These are phyloP conservation scores for Nephila pilipes DNA, from an alignment of 1,140 invertebrate species.

Conservation along the genomic window DNA sequence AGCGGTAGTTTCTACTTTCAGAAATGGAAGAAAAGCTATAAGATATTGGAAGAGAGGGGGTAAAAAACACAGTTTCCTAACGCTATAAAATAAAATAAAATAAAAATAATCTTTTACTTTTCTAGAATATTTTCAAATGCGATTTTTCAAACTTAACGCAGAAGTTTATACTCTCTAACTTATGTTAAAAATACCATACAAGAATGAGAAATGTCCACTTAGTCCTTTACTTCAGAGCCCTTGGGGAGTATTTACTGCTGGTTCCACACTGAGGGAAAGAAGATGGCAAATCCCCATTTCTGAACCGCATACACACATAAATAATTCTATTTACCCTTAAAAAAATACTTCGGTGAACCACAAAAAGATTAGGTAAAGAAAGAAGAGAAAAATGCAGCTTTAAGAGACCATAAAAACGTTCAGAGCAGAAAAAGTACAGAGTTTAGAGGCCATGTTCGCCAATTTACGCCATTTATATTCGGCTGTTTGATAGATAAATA, in stretches of 20 bases:
- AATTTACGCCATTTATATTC: constrained; percentile 56
- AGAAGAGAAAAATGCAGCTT: background rate
- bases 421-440: constrained; percentile 1
- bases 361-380: constrained; percentile 10
- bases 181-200: background rate
- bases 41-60: background rate
- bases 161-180: background rate
- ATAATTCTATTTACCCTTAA: constrained; percentile 43
- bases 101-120: background rate
- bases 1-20: background rate
- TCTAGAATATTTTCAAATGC: too few species aligned
- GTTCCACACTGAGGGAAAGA: background rate
- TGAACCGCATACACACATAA: background rate
- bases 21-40: background rate
- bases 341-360: constrained; percentile 28
- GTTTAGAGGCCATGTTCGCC: constrained; percentile 38
- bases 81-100: background rate
- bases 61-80: background rate
- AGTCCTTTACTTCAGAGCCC: background rate
- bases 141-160: background rate
- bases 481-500: constrained; percentile 43
- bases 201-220: background rate
- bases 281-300: background rate
- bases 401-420: constrained; percentile 32
- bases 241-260: background rate